phyloP scores from a whole-genome alignment of 2,113 vertebrate species.

The Columba janthina region DNA sequence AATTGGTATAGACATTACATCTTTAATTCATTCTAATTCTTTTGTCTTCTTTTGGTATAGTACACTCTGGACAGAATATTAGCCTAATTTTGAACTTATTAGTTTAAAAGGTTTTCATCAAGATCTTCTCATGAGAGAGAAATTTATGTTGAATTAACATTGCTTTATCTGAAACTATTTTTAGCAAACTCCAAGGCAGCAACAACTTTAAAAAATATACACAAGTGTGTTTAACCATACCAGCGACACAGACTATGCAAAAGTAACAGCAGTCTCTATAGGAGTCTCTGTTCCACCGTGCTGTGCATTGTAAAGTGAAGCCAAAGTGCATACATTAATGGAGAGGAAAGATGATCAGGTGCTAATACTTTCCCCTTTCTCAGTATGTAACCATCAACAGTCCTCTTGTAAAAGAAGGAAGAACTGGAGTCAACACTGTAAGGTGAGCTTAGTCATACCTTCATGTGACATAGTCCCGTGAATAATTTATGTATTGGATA shows the following conservation, averaged over 20 bases:
- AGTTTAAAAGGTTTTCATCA: neutral
- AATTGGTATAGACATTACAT: neutral
- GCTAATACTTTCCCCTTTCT: neutral
- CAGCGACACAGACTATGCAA: neutral
- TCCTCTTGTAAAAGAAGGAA: neutral
- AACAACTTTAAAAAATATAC: neutral
- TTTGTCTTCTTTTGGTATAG: neutral
- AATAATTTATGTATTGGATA: conserved; percentile 47
- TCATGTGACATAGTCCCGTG: neutral
- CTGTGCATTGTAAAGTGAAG: neutral
- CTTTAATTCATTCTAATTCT: neutral
- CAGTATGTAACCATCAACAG: neutral
- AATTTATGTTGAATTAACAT: neutral
- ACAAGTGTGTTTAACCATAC: neutral
- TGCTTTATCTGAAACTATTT: neutral
- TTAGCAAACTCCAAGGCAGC: neutral
- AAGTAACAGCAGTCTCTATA: neutral
- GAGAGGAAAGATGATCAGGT: neutral
- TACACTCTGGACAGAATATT: neutral
- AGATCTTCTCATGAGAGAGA: neutral
- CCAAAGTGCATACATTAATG: conserved; percentile 41
- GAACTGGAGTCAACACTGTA: neutral
- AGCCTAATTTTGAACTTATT: neutral
- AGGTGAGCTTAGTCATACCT: neutral
- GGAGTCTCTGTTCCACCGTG: neutral